Conservation (phyloP, 64 coral and sea anemone genomes). For the Hydrozoanthus tunicans region DNA sequence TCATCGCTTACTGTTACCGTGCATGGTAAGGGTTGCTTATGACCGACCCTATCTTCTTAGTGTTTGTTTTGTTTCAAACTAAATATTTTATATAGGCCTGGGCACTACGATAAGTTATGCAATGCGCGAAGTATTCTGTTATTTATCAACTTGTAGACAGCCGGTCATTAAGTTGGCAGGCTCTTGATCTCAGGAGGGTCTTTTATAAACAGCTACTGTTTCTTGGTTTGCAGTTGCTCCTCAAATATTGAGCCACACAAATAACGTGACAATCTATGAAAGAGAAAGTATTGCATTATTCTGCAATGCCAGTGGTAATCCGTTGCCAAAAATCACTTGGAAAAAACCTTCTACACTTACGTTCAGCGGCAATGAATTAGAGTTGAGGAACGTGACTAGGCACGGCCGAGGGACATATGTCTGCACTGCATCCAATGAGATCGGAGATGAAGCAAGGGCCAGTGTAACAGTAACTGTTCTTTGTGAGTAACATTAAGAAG, state of each 20-base stretch:
- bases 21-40: slow-evolving; percentile 5
- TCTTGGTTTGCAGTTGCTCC: slow-evolving; percentile 28
- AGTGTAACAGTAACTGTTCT: slow-evolving; percentile 1
- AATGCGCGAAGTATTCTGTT: too few relatives aligned
- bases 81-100: too few relatives aligned
- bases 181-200: too few relatives aligned
- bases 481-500: slow-evolving; percentile 6
- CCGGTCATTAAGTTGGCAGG: background rate
- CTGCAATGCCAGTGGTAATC: slow-evolving; percentile 49
- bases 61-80: too few relatives aligned
- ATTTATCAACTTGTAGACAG: too few relatives aligned
- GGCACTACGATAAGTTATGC: too few relatives aligned
- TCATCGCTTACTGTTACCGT: background rate
- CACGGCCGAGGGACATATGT: background rate
- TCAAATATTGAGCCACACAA: background rate
- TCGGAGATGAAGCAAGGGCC: background rate
- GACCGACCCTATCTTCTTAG: too few relatives aligned
- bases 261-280: slow-evolving; percentile 35
- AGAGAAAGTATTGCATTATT: slow-evolving; percentile 19
- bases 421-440: slow-evolving; percentile 10
- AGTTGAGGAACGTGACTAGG: slow-evolving; percentile 17
- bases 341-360: background rate
- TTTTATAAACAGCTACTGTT: background rate
- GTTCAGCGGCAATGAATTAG: background rate
- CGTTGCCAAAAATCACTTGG: slow-evolving; percentile 7